Conservation (phyloP, 2,113 vertebrate species). For the Colinus virginianus region DNA sequence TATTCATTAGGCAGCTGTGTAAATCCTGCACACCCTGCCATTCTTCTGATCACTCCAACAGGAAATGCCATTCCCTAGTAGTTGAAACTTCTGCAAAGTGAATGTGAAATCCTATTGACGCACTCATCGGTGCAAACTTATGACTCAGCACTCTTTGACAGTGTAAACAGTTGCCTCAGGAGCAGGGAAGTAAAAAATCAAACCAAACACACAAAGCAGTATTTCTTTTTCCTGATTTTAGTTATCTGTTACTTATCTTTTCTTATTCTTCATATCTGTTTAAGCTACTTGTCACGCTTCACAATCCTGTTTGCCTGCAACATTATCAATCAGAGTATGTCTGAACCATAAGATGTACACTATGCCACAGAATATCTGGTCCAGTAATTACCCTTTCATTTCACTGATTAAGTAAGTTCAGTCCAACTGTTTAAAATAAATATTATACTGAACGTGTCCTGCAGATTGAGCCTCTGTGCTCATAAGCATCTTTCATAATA, state of each 20-base stretch:
- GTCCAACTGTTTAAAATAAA: not conserved
- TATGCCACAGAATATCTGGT: not conserved
- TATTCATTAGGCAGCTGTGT: constrained; percentile 31
- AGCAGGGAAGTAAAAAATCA: not conserved
- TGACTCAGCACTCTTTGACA: not conserved
- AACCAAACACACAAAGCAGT: not conserved
- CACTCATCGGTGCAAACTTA: constrained; percentile 11
- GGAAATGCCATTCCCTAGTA: constrained; percentile 1
- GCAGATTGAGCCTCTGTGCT: not conserved
- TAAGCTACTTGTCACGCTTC: not conserved
- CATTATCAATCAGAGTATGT: not conserved
- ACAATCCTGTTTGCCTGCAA: not conserved
- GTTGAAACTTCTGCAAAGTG: not conserved
- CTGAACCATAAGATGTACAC: not conserved
- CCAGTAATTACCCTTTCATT: not conserved
- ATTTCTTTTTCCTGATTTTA: not conserved
- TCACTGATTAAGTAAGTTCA: not conserved
- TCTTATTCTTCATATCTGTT: not conserved
- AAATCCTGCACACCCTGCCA: constrained; percentile 30
- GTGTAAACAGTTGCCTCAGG: not conserved
- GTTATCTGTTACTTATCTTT: not conserved
- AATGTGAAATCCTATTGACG: not conserved
- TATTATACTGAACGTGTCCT: not conserved
- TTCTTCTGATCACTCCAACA: not conserved
- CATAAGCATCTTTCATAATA: not conserved